Conservation (phyloP, 1,140 invertebrate species). For the Branchinecta lynchi region DNA sequence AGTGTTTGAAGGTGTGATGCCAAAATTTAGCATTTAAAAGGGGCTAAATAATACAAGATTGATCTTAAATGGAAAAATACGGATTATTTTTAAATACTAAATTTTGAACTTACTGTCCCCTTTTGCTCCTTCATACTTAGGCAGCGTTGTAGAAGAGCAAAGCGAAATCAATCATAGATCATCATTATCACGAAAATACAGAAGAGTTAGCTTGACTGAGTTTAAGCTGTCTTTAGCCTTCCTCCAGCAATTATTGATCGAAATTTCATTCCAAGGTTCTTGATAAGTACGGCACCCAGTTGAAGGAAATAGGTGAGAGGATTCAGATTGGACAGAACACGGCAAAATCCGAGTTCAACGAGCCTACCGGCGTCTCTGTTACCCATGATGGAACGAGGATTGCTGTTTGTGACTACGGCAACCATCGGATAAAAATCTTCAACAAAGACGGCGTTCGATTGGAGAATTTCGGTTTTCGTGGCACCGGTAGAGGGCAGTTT, state of each 20-base stretch:
- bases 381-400: slow-evolving; percentile 26
- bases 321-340: slow-evolving; percentile 22
- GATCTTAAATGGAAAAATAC: no score
- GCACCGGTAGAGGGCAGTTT: slow-evolving; percentile 44
- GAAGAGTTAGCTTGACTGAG: no score
- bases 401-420: slow-evolving; percentile 44
- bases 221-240: no score
- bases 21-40: no score
- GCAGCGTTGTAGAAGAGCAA: no score
- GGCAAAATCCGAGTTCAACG: slow-evolving; percentile 39
- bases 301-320: slow-evolving; percentile 35
- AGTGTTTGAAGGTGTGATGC: no score
- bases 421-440: slow-evolving; percentile 43
- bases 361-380: slow-evolving; percentile 50
- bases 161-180: no score
- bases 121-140: no score
- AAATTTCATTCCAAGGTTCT: slow-evolving; percentile 16
- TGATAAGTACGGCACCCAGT: slow-evolving; percentile 32
- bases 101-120: no score
- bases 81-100: no score
- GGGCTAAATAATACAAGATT: no score
- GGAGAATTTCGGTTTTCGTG: slow-evolving; percentile 41
- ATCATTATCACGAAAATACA: no score
- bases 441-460: slow-evolving; percentile 26
- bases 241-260: background rate